Percentiles rank a stretch among this genome's conserved stretches.
These are phyloP conservation scores for Crematogaster levior DNA, from an alignment of 2,888 invertebrate genomes.

Conservation along the genomic window DNA sequence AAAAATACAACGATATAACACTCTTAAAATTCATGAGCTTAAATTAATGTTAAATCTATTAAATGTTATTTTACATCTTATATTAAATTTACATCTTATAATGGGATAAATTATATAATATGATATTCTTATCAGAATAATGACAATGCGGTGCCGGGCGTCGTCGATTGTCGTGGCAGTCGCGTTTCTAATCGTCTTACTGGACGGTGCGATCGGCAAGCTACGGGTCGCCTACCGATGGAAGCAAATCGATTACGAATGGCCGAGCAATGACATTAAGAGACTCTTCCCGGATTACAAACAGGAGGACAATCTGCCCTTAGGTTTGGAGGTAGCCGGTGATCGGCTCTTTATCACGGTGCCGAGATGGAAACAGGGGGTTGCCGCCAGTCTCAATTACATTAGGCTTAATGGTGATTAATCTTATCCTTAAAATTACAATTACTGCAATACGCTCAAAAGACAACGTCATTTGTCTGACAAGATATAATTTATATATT, in stretches of 20 bases:
- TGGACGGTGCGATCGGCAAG: slow-evolving; percentile 53
- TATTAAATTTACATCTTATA: not conserved
- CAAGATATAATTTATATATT: not conserved
- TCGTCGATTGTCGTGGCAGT: slow-evolving; percentile 27
- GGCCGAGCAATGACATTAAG: slow-evolving; percentile 87
- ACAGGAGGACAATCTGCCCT: slow-evolving; percentile 90
- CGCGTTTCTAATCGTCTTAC: slow-evolving; percentile 38
- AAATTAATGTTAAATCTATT: not conserved
- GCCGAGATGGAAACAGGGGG: slow-evolving; percentile 91
- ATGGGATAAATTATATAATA: not conserved
- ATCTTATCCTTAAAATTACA: not conserved
- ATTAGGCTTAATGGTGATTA: slow-evolving; percentile 90
- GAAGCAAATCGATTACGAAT: slow-evolving; percentile 91
- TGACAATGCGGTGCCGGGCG: slow-evolving; percentile 46
- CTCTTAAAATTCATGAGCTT: not conserved
- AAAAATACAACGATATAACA: not conserved
- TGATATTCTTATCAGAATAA: not conserved
- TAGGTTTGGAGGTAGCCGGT: slow-evolving; percentile 91
- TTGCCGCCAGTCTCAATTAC: slow-evolving; percentile 91
- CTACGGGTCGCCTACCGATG: slow-evolving; percentile 86
- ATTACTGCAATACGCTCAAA: not conserved
- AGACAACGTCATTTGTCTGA: not conserved
- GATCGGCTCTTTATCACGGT: slow-evolving; percentile 91
- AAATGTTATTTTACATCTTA: not conserved
- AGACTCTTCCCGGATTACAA: slow-evolving; percentile 80